A percentile compares a stretch with the other conserved stretches of the same genome.
These are phyloP conservation scores for Leucophora obtusa DNA, from an alignment of 2,888 invertebrate genomes.

Conservation along the genomic window DNA sequence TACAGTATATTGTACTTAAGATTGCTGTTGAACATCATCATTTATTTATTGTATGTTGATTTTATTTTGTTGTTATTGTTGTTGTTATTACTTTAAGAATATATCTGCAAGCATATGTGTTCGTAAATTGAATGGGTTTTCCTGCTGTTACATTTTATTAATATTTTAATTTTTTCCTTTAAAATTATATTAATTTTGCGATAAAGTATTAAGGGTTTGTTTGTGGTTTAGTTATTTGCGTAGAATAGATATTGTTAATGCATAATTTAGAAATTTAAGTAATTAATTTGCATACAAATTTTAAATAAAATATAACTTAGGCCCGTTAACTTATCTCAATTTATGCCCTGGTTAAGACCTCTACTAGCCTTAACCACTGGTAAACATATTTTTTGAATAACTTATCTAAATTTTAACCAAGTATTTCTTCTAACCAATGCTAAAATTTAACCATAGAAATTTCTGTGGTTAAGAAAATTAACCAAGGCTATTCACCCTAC, in stretches of 20 bases:
- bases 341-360: no score
- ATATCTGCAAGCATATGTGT: neutral
- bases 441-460: no score
- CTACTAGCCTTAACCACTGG: no score
- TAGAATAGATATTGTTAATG: neutral
- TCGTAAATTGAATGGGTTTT: neutral
- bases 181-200: constrained; percentile 42
- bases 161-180: constrained; percentile 51
- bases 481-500: no score
- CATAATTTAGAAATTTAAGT: neutral
- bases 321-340: no score
- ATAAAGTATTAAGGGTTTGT: constrained; percentile 30
- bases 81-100: constrained; percentile 15
- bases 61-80: constrained; percentile 44
- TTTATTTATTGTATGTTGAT: constrained; percentile 53
- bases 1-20: neutral
- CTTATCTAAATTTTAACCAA: no score
- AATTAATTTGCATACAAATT: neutral
- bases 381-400: no score
- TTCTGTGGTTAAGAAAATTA: no score
- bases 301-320: no score
- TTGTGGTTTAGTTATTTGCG: neutral
- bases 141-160: constrained; percentile 32
- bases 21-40: constrained; percentile 37
- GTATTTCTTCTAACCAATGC: no score